Conservation (phyloP, 1,140 invertebrate genomes). For the Asbolus verrucosus region DNA sequence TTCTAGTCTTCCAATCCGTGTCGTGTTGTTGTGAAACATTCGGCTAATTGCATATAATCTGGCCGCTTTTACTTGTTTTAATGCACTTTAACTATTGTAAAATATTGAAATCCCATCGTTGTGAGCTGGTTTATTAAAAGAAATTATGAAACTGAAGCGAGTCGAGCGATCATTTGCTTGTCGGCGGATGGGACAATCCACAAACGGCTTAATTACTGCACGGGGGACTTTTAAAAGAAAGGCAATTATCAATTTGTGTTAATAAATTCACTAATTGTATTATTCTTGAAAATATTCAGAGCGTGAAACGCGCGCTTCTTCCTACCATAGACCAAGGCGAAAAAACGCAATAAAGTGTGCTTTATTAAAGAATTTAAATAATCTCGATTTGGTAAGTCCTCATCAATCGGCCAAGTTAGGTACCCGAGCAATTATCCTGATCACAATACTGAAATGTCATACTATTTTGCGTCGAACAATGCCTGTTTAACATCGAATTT, state of each 20-base stretch:
- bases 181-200: neutral
- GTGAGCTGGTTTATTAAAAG: no score
- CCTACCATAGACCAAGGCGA: neutral
- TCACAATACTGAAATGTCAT: slow-evolving; percentile 2
- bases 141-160: neutral
- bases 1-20: slow-evolving; percentile 11
- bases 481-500: slow-evolving; percentile 26
- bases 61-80: slow-evolving; percentile 16
- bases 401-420: slow-evolving; percentile 2
- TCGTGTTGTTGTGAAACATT: slow-evolving; percentile 14
- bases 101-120: neutral
- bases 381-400: slow-evolving; percentile 16
- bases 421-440: slow-evolving; percentile 1
- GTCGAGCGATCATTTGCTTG: neutral
- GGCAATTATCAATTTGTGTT: slow-evolving; percentile 37
- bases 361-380: slow-evolving; percentile 20
- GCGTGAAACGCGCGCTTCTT: slow-evolving; percentile 25
- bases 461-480: slow-evolving; percentile 15
- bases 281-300: slow-evolving; percentile 28
- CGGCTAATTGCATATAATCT: neutral
- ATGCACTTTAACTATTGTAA: slow-evolving; percentile 6
- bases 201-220: neutral
- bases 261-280: slow-evolving; percentile 35
- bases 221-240: slow-evolving; percentile 17
- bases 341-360: slow-evolving; percentile 9